Percentiles rank a stretch among this genome's conserved stretches.
Evolutionary conservation across 1,140 invertebrate genomes (phyloP).

Genomic region (Andricus grossulariae): DNA sequence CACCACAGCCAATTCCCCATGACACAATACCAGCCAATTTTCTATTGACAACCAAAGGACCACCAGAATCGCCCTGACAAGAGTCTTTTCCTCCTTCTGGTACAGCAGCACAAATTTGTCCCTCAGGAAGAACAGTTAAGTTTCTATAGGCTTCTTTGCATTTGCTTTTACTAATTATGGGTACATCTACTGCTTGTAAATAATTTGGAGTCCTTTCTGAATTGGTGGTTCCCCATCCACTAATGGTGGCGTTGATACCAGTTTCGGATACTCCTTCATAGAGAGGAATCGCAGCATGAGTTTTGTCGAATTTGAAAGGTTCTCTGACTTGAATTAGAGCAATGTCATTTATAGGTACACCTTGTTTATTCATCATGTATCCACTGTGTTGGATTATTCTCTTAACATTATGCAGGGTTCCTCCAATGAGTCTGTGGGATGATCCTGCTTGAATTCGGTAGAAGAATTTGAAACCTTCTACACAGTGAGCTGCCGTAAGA

Average conservation of each 20-base stretch:
- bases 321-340: slow-evolving; percentile 48
- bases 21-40: slow-evolving; percentile 78
- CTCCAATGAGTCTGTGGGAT: slow-evolving; percentile 74
- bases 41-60: slow-evolving; percentile 66
- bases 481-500: slow-evolving; percentile 83
- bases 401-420: slow-evolving; percentile 27
- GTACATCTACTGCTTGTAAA: slow-evolving; percentile 66
- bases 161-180: slow-evolving; percentile 59
- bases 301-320: slow-evolving; percentile 47
- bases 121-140: slow-evolving; percentile 75
- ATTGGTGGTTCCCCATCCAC: slow-evolving; percentile 68
- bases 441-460: slow-evolving; percentile 79
- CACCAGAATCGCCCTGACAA: slow-evolving; percentile 79
- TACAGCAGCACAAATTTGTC: slow-evolving; percentile 85
- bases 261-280: slow-evolving; percentile 46
- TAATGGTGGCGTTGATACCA: slow-evolving; percentile 57
- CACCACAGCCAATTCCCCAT: slow-evolving; percentile 78
- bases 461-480: slow-evolving; percentile 78
- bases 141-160: slow-evolving; percentile 64
- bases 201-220: slow-evolving; percentile 37
- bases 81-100: slow-evolving; percentile 81
- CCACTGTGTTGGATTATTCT: slow-evolving; percentile 45
- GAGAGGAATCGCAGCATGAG: slow-evolving; percentile 45
- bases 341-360: slow-evolving; percentile 48
- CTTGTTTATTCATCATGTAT: slow-evolving; percentile 48